Percentiles rank a stretch among this genome's conserved stretches.
phyloP scores from a whole-genome alignment of 2,797 vertebrate genomes.

The Hoplostethus atlanticus region DNA sequence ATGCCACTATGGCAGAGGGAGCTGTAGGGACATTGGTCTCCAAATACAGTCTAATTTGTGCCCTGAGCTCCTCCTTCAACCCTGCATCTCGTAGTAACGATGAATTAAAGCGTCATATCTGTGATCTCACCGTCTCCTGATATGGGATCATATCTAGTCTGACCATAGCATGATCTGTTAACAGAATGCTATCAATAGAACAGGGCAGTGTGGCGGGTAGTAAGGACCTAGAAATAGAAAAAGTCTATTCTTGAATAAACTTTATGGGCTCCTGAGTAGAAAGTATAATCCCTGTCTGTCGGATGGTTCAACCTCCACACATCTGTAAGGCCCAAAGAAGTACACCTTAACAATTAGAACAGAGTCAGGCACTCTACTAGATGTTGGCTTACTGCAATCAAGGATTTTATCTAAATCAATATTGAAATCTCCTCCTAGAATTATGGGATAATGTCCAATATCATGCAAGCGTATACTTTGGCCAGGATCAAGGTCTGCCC shows the following conservation, averaged over 20 bases:
- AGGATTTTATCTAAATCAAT: slow-evolving; percentile 1
- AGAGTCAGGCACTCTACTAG: slow-evolving; percentile 4
- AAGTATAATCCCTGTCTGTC: slow-evolving; percentile 12
- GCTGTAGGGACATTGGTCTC: slow-evolving; percentile 2
- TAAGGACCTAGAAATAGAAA: slow-evolving; percentile 4
- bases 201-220: slow-evolving; percentile 3
- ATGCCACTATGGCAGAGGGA: slow-evolving; percentile 9
- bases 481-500: not conserved
- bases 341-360: not conserved
- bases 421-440: slow-evolving; percentile 8
- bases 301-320: slow-evolving; percentile 17
- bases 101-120: slow-evolving; percentile 2
- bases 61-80: not conserved
- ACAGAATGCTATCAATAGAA: slow-evolving; percentile 4
- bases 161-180: slow-evolving; percentile 5
- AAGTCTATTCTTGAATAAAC: slow-evolving; percentile 15
- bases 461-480: slow-evolving; percentile 1
- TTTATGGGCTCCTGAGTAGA: slow-evolving; percentile 20
- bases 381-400: slow-evolving; percentile 1
- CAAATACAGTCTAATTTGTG: not conserved
- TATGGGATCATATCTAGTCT: slow-evolving; percentile 7
- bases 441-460: slow-evolving; percentile 5
- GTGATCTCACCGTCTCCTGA: not conserved
- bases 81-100: not conserved
- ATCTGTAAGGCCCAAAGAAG: slow-evolving; percentile 15